Evolutionary conservation across 2,113 vertebrate genomes (phyloP), one percentile per base, ranked within the genome.

Genomic region (Sebastes fasciatus): DNA sequence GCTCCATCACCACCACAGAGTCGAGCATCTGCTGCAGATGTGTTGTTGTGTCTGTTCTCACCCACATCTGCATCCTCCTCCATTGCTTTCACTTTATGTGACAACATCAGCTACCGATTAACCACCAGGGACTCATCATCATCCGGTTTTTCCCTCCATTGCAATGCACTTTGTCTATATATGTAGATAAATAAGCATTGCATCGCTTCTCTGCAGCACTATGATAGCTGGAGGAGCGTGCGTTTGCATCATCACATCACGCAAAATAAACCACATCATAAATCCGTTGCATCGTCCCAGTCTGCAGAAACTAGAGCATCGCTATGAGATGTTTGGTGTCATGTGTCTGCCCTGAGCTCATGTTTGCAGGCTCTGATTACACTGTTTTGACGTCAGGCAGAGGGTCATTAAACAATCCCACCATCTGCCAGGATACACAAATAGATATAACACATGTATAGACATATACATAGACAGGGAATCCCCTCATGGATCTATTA

Each of bases 311-410:
- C 58, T n/a, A 70, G 87, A 88, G 81, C 89, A 86, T 70, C 17
- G 52, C 23, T 52, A 4, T 45, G 86, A 74, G 80, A 86, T 34
- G 79, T 77, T 83, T 63, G 76, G 83, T 91, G 91, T 89, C 79
- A 82, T 85, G 55, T 58, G 86, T 86, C 52, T 43, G 81, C 26
- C 34, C 81, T 61, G 79, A 58, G 75, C 77, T 88, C 57, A 46
- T 89, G 90, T 86, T 84, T 66, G 76, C 82, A 64, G 83, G 83
- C 19, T 90, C 76, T 88, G 87, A 90, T 94, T 84, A 88, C 85
- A 76, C 70, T 86, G 80, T 92, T 92, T 89, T 75, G 91, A 88
- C 81, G 86, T 91, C 75, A 84, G 70, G 63, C 73, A 66, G 78
- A 83, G 69, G 40, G 80, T 84, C 79, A 79, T 85, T 86, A 88